These are phyloP conservation scores for Sminthopsis crassicaudata DNA, from an alignment of 2,113 vertebrate genomes.

Conservation along the genomic window DNA sequence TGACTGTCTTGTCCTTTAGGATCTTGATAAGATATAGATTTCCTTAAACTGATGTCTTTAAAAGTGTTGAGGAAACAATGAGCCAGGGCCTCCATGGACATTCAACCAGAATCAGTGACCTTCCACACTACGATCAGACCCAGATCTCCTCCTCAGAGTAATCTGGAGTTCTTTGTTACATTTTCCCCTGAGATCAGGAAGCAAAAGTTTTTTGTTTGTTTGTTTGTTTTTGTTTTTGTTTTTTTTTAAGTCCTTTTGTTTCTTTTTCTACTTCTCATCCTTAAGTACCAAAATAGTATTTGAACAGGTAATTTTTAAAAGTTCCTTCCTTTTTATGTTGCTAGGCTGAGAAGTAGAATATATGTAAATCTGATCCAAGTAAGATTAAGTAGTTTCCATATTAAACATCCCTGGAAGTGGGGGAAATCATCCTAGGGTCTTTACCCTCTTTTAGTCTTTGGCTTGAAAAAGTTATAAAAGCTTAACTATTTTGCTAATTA, in stretches of 20 bases:
- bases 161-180: background rate
- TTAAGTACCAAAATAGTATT: background rate
- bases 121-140: background rate
- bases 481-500: background rate
- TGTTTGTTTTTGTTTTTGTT: no score
- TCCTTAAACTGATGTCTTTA: background rate
- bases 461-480: background rate
- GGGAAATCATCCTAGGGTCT: background rate
- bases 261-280: background rate
- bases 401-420: background rate
- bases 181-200: background rate
- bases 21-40: background rate
- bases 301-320: background rate
- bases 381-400: background rate
- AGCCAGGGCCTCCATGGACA: background rate
- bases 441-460: background rate
- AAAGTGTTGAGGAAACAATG: background rate
- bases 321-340: background rate
- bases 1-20: background rate
- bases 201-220: background rate
- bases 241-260: background rate
- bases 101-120: background rate
- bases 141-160: background rate
- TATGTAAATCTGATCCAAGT: background rate
- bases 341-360: background rate